phyloP scores from a whole-genome alignment of 1,140 invertebrate species.

The Gryllus bimaculatus region DNA sequence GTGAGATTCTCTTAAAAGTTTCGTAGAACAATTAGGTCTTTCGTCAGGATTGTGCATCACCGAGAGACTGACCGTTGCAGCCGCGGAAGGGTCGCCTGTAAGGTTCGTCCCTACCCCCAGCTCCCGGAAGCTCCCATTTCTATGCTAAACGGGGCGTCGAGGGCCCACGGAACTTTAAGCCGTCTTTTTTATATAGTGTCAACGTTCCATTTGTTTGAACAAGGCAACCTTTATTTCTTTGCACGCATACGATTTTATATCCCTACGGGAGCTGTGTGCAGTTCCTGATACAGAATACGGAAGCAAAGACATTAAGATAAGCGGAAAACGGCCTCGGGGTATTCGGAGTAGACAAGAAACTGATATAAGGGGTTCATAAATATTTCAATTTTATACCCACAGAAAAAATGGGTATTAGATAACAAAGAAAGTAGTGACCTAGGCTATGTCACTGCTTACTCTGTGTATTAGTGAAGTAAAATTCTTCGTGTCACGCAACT shows the following conservation, averaged over 20 bases:
- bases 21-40: no score
- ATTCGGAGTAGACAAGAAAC: background rate
- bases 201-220: background rate
- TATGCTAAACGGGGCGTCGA: background rate
- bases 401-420: no score
- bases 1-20: no score
- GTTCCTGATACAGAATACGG: background rate
- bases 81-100: no score
- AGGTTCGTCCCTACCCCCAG: no score
- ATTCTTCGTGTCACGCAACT: no score
- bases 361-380: background rate
- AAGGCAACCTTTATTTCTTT: background rate
- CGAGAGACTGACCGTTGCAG: no score
- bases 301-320: constrained; percentile 1
- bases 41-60: no score
- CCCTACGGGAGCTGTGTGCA: no score
- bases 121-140: background rate
- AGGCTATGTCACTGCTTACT: no score
- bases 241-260: background rate
- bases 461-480: no score
- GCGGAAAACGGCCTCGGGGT: background rate
- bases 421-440: no score
- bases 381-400: background rate
- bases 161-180: background rate
- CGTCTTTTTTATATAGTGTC: background rate